A percentile compares a stretch with the other conserved stretches of the same genome.
These are phyloP conservation scores for Bombyx mori DNA, from an alignment of 1,140 invertebrate species.

Conservation along the genomic window ASM3026992v2 NC_085111.1:2998001-2998500, in stretches of 20 bases:
- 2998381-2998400: too few relatives aligned
- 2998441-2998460: too few relatives aligned
- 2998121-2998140: conserved; percentile 89
- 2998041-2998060: too few relatives aligned
- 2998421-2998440: too few relatives aligned
- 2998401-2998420: conserved; percentile 60
- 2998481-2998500: too few relatives aligned
- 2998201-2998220: conserved; percentile 86
- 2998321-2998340: conserved; percentile 91
- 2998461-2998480: too few relatives aligned
- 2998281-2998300: conserved; percentile 92
- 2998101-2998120: conserved; percentile 75
- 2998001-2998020: too few relatives aligned
- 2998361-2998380: conserved; percentile 32
- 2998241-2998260: conserved; percentile 92
- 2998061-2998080: not conserved
- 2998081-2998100: too few relatives aligned
- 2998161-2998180: conserved; percentile 86
- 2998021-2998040: too few relatives aligned
- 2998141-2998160: conserved; percentile 89
- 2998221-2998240: conserved; percentile 88
- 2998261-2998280: conserved; percentile 89
- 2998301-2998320: conserved; percentile 87
- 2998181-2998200: conserved; percentile 92
- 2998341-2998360: conserved; percentile 87